Base-by-base conservation (phyloP, 2,888 invertebrate species). In the Leuctra nigra region DNA sequence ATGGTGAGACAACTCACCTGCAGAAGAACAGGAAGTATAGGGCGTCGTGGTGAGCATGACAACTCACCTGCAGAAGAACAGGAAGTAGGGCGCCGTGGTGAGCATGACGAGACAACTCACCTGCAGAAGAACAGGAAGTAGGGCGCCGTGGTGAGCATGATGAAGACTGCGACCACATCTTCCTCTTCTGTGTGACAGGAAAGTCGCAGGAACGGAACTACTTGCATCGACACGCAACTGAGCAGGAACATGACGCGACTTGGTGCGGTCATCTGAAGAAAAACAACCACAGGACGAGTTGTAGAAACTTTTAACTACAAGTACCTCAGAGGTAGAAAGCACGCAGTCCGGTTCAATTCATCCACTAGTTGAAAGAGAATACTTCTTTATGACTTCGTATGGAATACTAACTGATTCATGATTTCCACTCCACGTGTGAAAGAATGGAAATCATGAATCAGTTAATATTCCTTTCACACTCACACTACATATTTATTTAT, bases 81-180 rank as follows among this genome's bases (percentile, higher is more conserved):
- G 76, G 71, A 97, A 97, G 72, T 97, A 98, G 0, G 96, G 94
- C 0, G 96, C 91, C 0, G 96, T 97, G 11, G 93, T 91, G 25
- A 98, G 75, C 87, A 97, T 96, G 13, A 96, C 93, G 59, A 93
- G n/a, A n/a, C n/a, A n/a, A n/a, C 62, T 63, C 71, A 91, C 91
- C 94, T 81, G 76, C 96, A 98, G 73, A 97, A 99, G 75, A 97
- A 98, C 54, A 98, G 76, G 71, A 97, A 97, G 72, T 97, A 98
- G 0, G 96, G 94, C 0, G 96, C 91, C 0, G 96, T 97, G 11
- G 93, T 91, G 25, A 98, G 75, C 87, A 97, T 96, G 13, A 96
- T 93, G 59, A 93, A 81, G 1, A 97, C 89, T 0, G 93, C 91
- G 1, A 96, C 80, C 60, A 91, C 84, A 68, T 98, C 97, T 72